These are phyloP conservation scores for Orthonychiurus folsomi DNA, from an alignment of 2,888 invertebrate species.

Conservation along the genomic window DNA sequence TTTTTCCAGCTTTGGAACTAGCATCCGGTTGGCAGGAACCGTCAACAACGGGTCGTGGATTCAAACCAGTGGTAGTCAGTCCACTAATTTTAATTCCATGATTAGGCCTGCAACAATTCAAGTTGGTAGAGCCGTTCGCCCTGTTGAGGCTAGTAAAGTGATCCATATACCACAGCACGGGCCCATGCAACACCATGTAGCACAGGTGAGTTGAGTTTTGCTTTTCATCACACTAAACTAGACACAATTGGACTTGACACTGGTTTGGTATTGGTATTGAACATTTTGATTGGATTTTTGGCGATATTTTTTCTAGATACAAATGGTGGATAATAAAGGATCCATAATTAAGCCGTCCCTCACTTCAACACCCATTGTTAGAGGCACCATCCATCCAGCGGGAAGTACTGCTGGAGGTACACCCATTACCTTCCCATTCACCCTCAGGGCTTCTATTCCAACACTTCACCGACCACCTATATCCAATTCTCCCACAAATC, in stretches of 20 bases:
- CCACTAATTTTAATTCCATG: conserved; percentile 17
- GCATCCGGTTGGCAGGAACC: conserved; percentile 27
- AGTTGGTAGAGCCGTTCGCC: conserved; percentile 31
- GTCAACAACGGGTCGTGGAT: conserved; percentile 39
- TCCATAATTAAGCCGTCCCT: conserved; percentile 36
- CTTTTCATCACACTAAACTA: no score
- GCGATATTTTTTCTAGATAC: conserved; percentile 29
- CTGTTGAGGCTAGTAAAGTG: conserved; percentile 32
- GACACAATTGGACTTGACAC: no score
- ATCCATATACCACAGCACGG: conserved; percentile 38
- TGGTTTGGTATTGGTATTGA: no score
- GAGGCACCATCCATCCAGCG: conserved; percentile 28
- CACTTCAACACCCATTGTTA: conserved; percentile 28
- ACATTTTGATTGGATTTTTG: no score
- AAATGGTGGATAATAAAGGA: conserved; percentile 37
- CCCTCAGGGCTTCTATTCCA: conserved; percentile 29
- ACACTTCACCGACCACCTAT: conserved; percentile 32
- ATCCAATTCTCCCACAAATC: conserved; percentile 22
- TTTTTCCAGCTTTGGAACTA: conserved; percentile 28
- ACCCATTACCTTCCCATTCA: conserved; percentile 32
- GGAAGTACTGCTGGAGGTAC: conserved; percentile 22
- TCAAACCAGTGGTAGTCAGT: conserved; percentile 24
- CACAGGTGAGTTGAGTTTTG: not conserved
- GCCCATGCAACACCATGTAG: conserved; percentile 36
- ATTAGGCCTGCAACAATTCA: conserved; percentile 34